phyloP scores from a whole-genome alignment of 2,113 vertebrate species.

The Pandion haliaetus region DNA sequence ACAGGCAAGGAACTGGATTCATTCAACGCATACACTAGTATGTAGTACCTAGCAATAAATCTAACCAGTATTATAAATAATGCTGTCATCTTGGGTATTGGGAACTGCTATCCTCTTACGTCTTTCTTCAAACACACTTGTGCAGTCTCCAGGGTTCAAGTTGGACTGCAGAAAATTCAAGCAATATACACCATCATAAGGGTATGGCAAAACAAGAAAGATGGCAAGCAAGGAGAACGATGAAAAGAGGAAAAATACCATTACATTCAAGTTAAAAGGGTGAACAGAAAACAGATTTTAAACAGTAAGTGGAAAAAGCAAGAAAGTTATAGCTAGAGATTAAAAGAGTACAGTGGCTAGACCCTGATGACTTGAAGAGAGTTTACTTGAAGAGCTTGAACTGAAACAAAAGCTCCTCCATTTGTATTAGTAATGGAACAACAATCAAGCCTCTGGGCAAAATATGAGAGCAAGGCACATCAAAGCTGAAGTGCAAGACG shows the following conservation, averaged over 20 bases:
- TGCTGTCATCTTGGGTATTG: neutral
- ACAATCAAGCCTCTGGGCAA: conserved; percentile 6
- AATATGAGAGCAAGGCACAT: neutral
- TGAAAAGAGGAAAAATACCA: neutral
- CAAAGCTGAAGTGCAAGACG: neutral
- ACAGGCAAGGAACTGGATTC: neutral
- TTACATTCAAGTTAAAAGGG: neutral
- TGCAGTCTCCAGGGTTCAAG: neutral
- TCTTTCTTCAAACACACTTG: neutral
- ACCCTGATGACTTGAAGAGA: neutral
- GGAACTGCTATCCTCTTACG: neutral
- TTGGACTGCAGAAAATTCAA: neutral
- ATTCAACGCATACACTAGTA: neutral
- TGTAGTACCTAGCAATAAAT: neutral
- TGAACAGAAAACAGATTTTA: neutral
- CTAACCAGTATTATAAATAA: neutral
- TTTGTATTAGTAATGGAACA: conserved; percentile 16
- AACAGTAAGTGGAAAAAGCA: neutral
- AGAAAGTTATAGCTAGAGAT: neutral
- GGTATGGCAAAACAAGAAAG: neutral
- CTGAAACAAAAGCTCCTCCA: conserved; percentile 5
- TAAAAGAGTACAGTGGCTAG: neutral
- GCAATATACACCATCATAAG: neutral
- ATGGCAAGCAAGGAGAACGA: neutral
- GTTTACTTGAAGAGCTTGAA: neutral